A percentile compares a stretch with the other conserved stretches of the same genome.
Conservation (phyloP, 2,888 invertebrate species). For the Hypolimnas misippus region DNA sequence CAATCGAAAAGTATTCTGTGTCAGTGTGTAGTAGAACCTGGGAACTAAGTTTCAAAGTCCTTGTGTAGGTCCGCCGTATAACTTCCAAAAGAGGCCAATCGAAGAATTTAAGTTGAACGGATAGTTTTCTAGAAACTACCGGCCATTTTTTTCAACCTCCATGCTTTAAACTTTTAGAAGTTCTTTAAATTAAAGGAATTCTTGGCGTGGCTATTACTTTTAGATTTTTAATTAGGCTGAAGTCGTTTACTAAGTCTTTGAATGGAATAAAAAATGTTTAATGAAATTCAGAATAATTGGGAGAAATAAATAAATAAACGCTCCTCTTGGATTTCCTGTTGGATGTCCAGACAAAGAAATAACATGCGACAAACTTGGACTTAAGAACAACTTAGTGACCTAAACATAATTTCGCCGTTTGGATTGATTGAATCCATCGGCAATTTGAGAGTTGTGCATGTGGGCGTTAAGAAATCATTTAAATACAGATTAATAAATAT, state of each 20-base stretch:
- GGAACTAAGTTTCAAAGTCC: constrained; percentile 5
- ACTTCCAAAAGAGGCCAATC: constrained; percentile 10
- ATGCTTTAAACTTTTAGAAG: not conserved
- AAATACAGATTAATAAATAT: no score
- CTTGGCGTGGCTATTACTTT: not conserved
- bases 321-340: no score
- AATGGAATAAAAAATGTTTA: no score
- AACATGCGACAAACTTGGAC: no score
- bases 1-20: not conserved
- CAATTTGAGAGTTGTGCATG: no score
- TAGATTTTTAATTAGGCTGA: constrained; percentile 6
- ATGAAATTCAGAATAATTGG: no score
- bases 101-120: constrained; percentile 11
- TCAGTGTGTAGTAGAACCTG: not conserved
- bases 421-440: no score
- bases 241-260: not conserved
- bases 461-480: no score
- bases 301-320: no score
- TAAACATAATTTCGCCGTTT: no score
- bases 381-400: no score
- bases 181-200: constrained; percentile 1
- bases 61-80: constrained; percentile 6
- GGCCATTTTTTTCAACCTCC: not conserved
- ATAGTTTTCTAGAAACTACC: constrained; percentile 2
- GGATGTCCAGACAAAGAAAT: no score